Base-by-base conservation (phyloP, 2,888 invertebrate species). In the Cactoblastis cactorum region DNA sequence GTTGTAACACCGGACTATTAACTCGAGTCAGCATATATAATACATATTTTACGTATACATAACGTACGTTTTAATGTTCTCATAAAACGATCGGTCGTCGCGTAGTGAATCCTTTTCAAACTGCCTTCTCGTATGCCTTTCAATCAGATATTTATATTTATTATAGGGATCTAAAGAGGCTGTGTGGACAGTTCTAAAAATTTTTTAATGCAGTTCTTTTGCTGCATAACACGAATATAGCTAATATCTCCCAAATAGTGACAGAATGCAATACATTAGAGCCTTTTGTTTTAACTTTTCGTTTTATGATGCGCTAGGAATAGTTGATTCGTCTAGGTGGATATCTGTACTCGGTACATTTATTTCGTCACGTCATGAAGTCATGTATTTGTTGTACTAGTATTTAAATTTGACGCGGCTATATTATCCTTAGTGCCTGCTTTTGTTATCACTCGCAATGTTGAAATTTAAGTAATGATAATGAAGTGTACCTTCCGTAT, bases 231-330 rank as follows among this genome's bases (percentile, higher is more conserved):
- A 51, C 51, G 49, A 50, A 41, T 53, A 34, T 53, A 55, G 53
- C 54, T 54, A 56, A 53, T 56, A 55, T 55, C 58, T 60, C 60
- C 59, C 58, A 52, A 52, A 53, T 56, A 59, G 60, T 61, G 62
- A 61, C 59, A 60, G 37, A 35, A 35, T 35, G 53, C 24, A 50
- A 65, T 60, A 61, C 65, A 61, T 58, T 58, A 57, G n/a, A n/a
- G 53, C 55, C 55, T 57, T 55, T 52, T 56, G 56, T 53, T 56
- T 52, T 54, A 61, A 59, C 50, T 56, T 70, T 73, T 63, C 61
- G 66, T 68, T 56, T 69, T 63, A 69, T 58, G 71, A 71, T 71
- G 69, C 71, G 70, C 74, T 74, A 71, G 73, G 71, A 74, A 64
- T 22, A 15, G n/a, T 43, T 15, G 22, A 43, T 3, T 24, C 28